These are phyloP conservation scores for Anas georgica DNA, from an alignment of 2,797 vertebrate species.

Conservation along the genomic window DNA sequence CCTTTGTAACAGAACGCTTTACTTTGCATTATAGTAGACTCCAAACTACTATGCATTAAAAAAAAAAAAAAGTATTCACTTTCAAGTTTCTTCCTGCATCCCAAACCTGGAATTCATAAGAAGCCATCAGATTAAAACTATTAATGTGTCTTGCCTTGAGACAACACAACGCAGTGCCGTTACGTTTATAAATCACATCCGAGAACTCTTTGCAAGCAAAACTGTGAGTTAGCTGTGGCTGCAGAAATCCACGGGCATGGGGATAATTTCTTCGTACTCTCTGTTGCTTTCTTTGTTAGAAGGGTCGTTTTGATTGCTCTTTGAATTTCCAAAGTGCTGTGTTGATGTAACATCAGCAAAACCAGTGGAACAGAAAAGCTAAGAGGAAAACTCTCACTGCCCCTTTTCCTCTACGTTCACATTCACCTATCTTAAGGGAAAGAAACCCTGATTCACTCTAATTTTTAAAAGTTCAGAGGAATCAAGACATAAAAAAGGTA, in stretches of 20 bases:
- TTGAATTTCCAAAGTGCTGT: neutral
- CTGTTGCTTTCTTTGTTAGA: neutral
- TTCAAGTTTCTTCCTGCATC: slow-evolving; percentile 60
- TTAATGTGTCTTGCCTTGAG: neutral
- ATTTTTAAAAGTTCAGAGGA: neutral
- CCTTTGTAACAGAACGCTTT: slow-evolving; percentile 78
- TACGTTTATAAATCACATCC: slow-evolving; percentile 26
- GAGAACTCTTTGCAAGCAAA: neutral
- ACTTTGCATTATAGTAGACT: slow-evolving; percentile 74
- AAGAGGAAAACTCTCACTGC: neutral
- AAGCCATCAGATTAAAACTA: slow-evolving; percentile 55
- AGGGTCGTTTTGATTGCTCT: neutral
- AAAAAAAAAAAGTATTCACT: slow-evolving; percentile 43
- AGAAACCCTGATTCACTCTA: neutral
- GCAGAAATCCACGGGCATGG: neutral
- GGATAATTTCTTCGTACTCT: neutral
- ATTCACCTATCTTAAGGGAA: neutral
- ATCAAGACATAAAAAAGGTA: neutral
- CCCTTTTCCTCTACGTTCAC: neutral
- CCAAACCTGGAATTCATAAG: slow-evolving; percentile 48
- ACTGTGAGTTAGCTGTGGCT: neutral
- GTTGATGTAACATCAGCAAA: neutral
- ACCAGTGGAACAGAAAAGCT: neutral
- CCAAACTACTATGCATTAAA: slow-evolving; percentile 66
- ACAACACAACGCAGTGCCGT: neutral